These are phyloP conservation scores for Aptenodytes forsteri DNA, from an alignment of 2,113 vertebrate species.

Conservation along the genomic window DNA sequence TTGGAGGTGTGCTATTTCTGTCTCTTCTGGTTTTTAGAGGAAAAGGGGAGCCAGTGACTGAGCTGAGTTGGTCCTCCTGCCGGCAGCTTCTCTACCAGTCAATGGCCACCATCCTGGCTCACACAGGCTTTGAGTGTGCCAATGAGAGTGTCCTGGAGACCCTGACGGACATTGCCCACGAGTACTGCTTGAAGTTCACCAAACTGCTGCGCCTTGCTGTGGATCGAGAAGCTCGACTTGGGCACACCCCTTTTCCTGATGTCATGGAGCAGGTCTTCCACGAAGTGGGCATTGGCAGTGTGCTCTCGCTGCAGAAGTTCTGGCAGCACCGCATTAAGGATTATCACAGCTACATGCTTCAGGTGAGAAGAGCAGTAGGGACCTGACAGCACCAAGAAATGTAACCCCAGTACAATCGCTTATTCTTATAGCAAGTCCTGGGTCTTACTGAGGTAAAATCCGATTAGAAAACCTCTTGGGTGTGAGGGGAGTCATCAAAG, in stretches of 20 bases:
- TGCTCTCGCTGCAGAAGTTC: slow-evolving; percentile 93
- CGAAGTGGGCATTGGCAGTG: slow-evolving; percentile 92
- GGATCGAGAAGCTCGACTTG: slow-evolving; percentile 90
- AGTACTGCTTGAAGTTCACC: slow-evolving; percentile 92
- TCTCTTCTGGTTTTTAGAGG: slow-evolving; percentile 77
- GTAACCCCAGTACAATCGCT: too few species aligned
- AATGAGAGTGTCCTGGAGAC: slow-evolving; percentile 95
- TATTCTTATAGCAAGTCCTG: background rate
- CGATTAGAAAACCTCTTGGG: background rate
- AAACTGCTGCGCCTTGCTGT: slow-evolving; percentile 89
- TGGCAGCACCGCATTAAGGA: slow-evolving; percentile 98
- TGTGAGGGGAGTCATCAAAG: background rate
- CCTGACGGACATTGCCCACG: slow-evolving; percentile 90
- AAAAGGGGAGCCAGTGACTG: slow-evolving; percentile 94
- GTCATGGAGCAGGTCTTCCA: slow-evolving; percentile 98
- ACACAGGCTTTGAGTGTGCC: slow-evolving; percentile 91
- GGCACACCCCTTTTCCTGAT: slow-evolving; percentile 91
- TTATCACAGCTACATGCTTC: slow-evolving; percentile 96
- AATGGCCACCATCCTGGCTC: slow-evolving; percentile 92
- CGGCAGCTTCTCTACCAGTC: slow-evolving; percentile 97
- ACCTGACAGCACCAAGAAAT: accelerated
- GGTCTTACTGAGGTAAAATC: background rate
- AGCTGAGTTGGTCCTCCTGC: slow-evolving; percentile 93
- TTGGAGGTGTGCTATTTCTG: background rate
- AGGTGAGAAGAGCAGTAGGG: slow-evolving; percentile 76